Evolutionary conservation across 2,888 invertebrate species (phyloP).

Genomic region (Eupithecia vulgata): DNA sequence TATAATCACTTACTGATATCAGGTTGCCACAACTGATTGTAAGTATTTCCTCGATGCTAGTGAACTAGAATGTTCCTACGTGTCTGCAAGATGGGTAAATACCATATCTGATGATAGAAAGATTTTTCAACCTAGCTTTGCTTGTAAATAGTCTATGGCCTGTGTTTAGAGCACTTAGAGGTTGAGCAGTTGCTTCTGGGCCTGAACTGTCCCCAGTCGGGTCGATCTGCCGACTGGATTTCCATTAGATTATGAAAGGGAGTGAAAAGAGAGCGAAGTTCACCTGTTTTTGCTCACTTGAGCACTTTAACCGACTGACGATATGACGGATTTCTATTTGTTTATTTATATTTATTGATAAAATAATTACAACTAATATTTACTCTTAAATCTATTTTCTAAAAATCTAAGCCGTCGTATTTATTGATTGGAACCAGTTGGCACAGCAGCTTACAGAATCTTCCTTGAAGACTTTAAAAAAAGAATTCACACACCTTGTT

Average conservation of each 20-base stretch:
- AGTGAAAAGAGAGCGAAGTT: too few species aligned
- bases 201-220: background rate
- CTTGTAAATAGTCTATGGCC: background rate
- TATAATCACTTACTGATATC: conserved; percentile 56
- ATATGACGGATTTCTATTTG: too few species aligned
- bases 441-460: background rate
- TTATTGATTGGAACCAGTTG: background rate
- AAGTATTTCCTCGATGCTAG: conserved; percentile 41
- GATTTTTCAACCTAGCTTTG: background rate
- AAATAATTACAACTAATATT: too few species aligned
- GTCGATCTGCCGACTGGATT: background rate
- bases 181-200: background rate
- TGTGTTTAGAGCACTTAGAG: background rate
- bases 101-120: background rate
- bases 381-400: too few species aligned
- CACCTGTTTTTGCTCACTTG: too few species aligned
- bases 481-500: too few species aligned
- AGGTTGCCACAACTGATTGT: conserved; percentile 39
- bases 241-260: background rate
- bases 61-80: conserved; percentile 8
- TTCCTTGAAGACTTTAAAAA: background rate
- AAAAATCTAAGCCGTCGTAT: too few species aligned
- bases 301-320: too few species aligned
- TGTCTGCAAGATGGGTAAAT: background rate
- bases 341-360: too few species aligned